Evolutionary conservation across 1,140 invertebrate species (phyloP), one percentile per base, ranked within the genome.

Genomic region (Stegodyphus mimosarum): DNA sequence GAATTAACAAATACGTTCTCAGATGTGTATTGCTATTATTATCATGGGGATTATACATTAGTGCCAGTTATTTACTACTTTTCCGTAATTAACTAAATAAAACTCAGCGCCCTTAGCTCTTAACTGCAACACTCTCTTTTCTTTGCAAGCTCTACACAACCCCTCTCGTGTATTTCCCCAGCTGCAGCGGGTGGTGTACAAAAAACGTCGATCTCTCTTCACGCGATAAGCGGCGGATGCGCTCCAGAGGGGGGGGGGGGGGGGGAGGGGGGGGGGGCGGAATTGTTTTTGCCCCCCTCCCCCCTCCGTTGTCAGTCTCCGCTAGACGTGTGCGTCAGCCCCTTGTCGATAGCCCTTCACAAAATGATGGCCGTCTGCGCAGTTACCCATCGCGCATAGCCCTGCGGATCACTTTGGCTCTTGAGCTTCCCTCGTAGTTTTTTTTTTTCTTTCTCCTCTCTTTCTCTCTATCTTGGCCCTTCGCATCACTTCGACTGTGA

Each of bases 331-430:
- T 73, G 79, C 81, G 81, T 84, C 81, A 84, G 72, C 73, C 64
- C 73, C 72, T 55, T 84, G 81, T 84, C 81, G 81, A 84, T 84
- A 84, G 81, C 81, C 53, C 72, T 84, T 84, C 81, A 84, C 63
- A 70, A 51, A 84, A 66, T 84, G 80, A 83, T 66, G 80, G 48
- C 79, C 63, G 80, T 83, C 72, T 84, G 81, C 81, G 81, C 81
- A 75, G 15, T 11, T 33, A 63, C 7, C n/a, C 17, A 51, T 51
- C 76, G 81, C 81, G 81, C 81, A 84, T 50, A 13, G 52, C 64
- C 72, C 80, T 74, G 71, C 80, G 71, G 79, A 73, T 63, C 71
- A 66, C 79, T 83, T 60, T 71, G 52, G 51, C 70, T 72, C 69
- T 80, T 78, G 63, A 78, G 76, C 64, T 69, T 72, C 78, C 52